Evolutionary conservation across 2,888 invertebrate species (phyloP), one percentile per base, ranked within the genome.

Genomic region (Biston betularia): DNA sequence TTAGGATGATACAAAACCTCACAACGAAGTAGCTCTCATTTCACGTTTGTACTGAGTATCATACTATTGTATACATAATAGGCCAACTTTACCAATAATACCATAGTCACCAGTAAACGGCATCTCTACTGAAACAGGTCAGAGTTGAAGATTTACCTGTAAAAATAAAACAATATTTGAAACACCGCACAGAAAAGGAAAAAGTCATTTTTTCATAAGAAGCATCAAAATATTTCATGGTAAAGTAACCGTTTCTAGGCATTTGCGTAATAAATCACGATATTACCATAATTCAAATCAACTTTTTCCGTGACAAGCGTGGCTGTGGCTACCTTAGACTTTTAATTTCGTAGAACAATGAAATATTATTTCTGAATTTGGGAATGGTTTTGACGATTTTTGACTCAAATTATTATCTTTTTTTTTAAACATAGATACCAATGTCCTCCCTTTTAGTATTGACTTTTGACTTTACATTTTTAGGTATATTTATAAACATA

Each of bases 271-370:
- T 79, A 78, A 76, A 79, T 78, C 72, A 77, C 65, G 65, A 70
- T 75, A 78, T 85, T 84, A 81, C 76, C 82, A 84, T 84, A 80
- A 81, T 83, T 79, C 72, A 79, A 84, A 80, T 80, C 77, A 72
- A 64, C 65, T 63, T 75, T 70, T 73, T 70, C 72, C 70, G 68
- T 75, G 74, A 73, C 72, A 70, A 70, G 68, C 60, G 68, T 66
- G 58, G 65, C 58, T 65, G 70, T 65, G 68, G 75, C 65, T 60
- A 70, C 68, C 63, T 72, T 68, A 63, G 70, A 75, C 71, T 71
- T 72, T 74, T 68, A 70, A 73, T 74, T 72, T 70, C 65, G 65
- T 58, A 50, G 44, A 67, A 70, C 69, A 64, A 52, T 65, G 54
- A 68, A 64, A 70, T 65, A 66, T 64, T 65, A 57, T 71, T 70